Evolutionary conservation across 2,888 invertebrate genomes (phyloP).

Genomic region (Halictus ligatus): DNA sequence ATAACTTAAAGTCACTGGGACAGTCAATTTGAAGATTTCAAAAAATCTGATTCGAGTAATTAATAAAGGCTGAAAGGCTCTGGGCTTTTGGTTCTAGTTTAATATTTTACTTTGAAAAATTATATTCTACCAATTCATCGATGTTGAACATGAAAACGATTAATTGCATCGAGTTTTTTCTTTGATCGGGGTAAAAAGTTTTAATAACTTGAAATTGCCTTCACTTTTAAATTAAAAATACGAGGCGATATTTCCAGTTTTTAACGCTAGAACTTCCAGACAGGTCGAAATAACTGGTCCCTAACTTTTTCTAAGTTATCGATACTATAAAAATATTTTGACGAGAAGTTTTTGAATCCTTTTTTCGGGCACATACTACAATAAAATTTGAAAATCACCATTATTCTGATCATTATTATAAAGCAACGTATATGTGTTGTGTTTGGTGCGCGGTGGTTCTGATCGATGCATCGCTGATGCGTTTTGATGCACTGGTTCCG

Average conservation of each 20-base stretch:
- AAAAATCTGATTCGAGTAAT: background rate
- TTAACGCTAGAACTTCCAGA: background rate
- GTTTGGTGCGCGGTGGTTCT: background rate
- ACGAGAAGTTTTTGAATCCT: background rate
- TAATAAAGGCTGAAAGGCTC: background rate
- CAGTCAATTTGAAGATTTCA: background rate
- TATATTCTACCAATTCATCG: background rate
- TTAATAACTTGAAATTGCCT: background rate
- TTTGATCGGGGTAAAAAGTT: background rate
- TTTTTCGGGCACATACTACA: background rate
- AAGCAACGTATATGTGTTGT: background rate
- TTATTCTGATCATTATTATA: background rate
- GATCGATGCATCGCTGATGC: background rate
- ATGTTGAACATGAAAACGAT: too few relatives aligned
- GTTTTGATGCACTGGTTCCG: background rate
- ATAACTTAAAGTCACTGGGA: background rate
- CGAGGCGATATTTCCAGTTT: too few relatives aligned
- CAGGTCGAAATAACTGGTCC: background rate
- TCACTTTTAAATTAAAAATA: too few relatives aligned
- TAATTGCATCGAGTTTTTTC: too few relatives aligned
- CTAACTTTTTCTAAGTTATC: background rate
- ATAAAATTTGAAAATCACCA: background rate
- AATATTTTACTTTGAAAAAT: background rate
- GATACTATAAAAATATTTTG: background rate
- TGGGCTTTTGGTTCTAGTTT: background rate